phyloP scores from a whole-genome alignment of 2,797 vertebrate genomes.

The Catamblyrhynchus diadema region DNA sequence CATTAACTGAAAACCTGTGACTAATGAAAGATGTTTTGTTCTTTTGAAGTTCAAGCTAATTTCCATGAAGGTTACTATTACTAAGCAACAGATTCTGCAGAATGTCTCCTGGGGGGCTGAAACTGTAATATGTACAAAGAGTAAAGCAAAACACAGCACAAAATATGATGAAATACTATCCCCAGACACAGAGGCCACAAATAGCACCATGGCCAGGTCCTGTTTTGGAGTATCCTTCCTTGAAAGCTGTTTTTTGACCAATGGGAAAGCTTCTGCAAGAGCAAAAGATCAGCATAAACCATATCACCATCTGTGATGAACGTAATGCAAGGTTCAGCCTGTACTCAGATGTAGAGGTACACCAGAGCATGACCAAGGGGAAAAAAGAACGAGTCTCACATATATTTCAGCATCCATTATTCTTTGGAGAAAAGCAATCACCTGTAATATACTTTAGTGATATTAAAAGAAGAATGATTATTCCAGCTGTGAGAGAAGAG shows the following conservation, averaged over 20 bases:
- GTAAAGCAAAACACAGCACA: neutral
- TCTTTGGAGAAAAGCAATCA: neutral
- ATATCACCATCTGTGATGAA: fast-evolving
- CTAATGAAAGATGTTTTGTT: constrained; percentile 78
- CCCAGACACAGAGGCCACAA: neutral
- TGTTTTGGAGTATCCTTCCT: neutral
- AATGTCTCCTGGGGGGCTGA: constrained; percentile 69
- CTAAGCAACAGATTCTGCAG: constrained; percentile 81
- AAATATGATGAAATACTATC: neutral
- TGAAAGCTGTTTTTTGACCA: neutral
- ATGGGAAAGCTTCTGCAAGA: neutral
- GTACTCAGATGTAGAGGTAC: neutral
- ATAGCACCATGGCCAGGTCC: neutral
- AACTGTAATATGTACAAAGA: neutral
- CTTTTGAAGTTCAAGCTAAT: constrained; percentile 83
- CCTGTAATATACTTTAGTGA: neutral
- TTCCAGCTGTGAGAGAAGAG: neutral
- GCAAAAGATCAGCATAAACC: neutral
- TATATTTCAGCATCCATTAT: neutral
- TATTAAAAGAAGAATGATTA: neutral
- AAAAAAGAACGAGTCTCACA: neutral
- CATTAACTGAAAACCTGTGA: constrained; percentile 77
- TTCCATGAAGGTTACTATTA: constrained; percentile 76
- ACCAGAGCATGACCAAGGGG: neutral
- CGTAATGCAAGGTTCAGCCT: neutral